Evolutionary conservation across 1,140 invertebrate species (phyloP), one percentile per base, ranked within the genome.

Genomic region (Drosophila parabipectinata): DNA sequence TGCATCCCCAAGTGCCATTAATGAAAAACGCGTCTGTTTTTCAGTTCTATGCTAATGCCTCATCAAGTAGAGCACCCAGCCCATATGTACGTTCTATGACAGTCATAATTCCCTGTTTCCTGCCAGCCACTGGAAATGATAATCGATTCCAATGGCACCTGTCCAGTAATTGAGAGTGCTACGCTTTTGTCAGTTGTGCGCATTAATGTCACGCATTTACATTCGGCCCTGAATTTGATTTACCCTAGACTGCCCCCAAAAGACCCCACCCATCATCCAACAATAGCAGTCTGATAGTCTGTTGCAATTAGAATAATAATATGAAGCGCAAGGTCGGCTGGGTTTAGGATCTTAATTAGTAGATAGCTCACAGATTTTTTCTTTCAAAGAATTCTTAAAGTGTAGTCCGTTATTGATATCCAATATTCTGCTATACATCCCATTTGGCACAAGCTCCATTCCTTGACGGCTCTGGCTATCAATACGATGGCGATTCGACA

Each of bases 91-190:
- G 54, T 55, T 64, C 62, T 37, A 44, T 10, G 10, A 28, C 52
- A 32, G 39, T 15, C 44, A 51, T 34, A 15, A 39, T 28, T 57
- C 34, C 34, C 34, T 77, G 47, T 45, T 9, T 32, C 53, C 54
- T 30, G 54, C 53, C 32, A 34, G 7, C 39, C 48, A 50, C 41
- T 32, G n/a, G 34, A 47, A 67, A 71, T 61, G 68, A 81, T 81
- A 85, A 85, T 85, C 81, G 81, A 85, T 85, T 78, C 68, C 55
- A 60, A 66, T 69, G 52, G 44, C 69, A 87, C 77, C 74, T 71
- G 48, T 53, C 10, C 12, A 1, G 47, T 12, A 45, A 15, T 45
- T 52, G 63, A 39, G 63, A 54, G 56, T 28, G 26, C 28, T 34
- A 50, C 30, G 57, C 34, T 21, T 14, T 32, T 52, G 28, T 44